Evolutionary conservation across 2,113 vertebrate species (phyloP), one percentile per base, ranked within the genome.

Genomic region (Gobio gobio): DNA sequence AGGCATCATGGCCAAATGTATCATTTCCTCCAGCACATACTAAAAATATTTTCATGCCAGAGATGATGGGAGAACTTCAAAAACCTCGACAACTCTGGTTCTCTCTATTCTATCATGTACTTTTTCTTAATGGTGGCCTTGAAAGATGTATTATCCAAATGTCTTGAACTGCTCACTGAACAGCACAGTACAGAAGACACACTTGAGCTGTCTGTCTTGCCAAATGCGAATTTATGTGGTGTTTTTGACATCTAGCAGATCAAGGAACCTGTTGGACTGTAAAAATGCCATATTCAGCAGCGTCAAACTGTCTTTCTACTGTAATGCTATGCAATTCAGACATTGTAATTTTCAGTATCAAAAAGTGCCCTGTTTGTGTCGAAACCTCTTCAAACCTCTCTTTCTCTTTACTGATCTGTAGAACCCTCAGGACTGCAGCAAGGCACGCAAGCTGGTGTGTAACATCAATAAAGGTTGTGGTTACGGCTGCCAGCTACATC

Each of bases 401-500:
- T 51, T 36, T 83, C 40, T 51, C 33, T 45, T n/a, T 78, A 8
- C 26, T 63, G 66, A 24, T 82, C 36, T 78, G 54, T 78, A 97
- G 96, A 97, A 97, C 89, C 96, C 96, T 2, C 94, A 94, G 93
- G 96, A 97, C 49, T 97, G 96, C 92, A 96, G 95, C 91, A 96
- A 96, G 91, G 96, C 96, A 8, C 95, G 93, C 89, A 97, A 97
- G 88, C 92, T 97, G 0, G 95, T 97, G 49, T 97, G 96, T 70
- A 97, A 97, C 90, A 97, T 97, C 90, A 97, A 97, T 94, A 97
- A 97, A 89, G 96, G 96, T 87, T 97, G 96, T 90, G 96, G 96
- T 85, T 97, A 96, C 40, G 96, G 96, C 54, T 97, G 96, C 91
- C 96, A 97, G 47, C 95, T 97, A n/a, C 96, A 97, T 91, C 96